Evolutionary conservation across 2,888 invertebrate species (phyloP), one percentile per base, ranked within the genome.

Genomic region (Iselma pallidipennis): DNA sequence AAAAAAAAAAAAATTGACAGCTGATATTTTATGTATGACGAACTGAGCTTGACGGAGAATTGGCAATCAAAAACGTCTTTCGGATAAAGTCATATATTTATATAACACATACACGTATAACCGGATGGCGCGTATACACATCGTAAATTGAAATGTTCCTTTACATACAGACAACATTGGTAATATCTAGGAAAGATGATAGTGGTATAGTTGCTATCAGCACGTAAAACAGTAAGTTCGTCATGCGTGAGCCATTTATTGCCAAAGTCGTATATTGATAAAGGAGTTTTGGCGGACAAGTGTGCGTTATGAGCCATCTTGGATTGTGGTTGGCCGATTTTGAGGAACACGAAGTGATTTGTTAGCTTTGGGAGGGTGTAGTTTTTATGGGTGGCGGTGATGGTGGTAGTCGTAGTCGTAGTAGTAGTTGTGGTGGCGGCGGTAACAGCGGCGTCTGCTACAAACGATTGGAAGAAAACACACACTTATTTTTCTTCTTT

Each of bases 241-340:
- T 73, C 74, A 74, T 74, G 74, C 72, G 74, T 74, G 70, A 61
- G 68, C 73, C 74, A 74, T 74, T 72, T 74, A 73, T 74, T 67
- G 71, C 65, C 53, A 60, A 45, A 26, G n/a, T 52, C 60, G 67
- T 63, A 69, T 73, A 74, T 74, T 74, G 73, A 73, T 74, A 73
- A 71, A 72, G 67, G 66, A 61, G 61, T 51, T 49, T 65, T 61
- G 59, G 59, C 51, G 59, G 56, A 66, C 70, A 66, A 70, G 70
- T 74, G 74, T 69, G 70, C 67, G 68, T 72, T 72, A 73, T 71
- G 72, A 69, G 64, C 67, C 63, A 61, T 62, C 60, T 60, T 65
- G 63, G 64, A 48, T 57, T 61, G 59, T 57, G 66, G 68, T 69
- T 68, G 68, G 70, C 61, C 71, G 64, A 65, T 68, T 61, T 59